These are phyloP conservation scores for Rhagoletis zephyria DNA, from an alignment of 1,140 invertebrate genomes.

Conservation along the genomic window DNA sequence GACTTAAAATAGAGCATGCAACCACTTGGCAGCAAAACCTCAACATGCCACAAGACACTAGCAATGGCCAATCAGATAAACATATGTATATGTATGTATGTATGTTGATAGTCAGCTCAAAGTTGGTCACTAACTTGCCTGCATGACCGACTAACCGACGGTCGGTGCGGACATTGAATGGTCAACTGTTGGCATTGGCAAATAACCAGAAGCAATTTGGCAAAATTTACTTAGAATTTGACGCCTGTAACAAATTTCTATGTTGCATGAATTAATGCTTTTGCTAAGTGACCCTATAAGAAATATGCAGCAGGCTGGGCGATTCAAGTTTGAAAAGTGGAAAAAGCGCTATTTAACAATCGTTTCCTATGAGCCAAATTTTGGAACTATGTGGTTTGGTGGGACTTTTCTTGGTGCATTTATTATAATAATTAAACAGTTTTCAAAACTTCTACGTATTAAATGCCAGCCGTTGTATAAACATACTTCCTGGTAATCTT, in stretches of 20 bases:
- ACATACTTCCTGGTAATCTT: too few species aligned
- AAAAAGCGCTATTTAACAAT: too few species aligned
- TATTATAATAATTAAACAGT: too few species aligned
- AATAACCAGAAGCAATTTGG: conserved; percentile 33
- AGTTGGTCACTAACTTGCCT: conserved; percentile 31
- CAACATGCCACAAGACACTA: not conserved
- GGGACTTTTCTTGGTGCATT: too few species aligned
- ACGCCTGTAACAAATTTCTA: conserved; percentile 33
- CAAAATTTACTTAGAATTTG: conserved; percentile 42
- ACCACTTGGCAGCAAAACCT: conserved; percentile 44
- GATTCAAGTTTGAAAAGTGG: too few species aligned
- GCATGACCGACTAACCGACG: not conserved
- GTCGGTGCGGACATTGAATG: not conserved
- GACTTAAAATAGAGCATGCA: conserved; percentile 36
- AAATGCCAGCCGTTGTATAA: too few species aligned
- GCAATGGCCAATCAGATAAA: conserved; percentile 19
- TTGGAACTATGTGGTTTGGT: too few species aligned
- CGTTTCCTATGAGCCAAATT: too few species aligned
- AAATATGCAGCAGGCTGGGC: too few species aligned
- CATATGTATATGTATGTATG: too few species aligned
- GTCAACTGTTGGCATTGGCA: conserved; percentile 20
- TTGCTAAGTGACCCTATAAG: too few species aligned
- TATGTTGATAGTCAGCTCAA: not conserved
- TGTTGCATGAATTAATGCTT: not conserved
- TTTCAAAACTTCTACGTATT: too few species aligned